These are phyloP conservation scores for Florisuga fusca DNA, from an alignment of 2,797 vertebrate genomes.

Conservation along the genomic window DNA sequence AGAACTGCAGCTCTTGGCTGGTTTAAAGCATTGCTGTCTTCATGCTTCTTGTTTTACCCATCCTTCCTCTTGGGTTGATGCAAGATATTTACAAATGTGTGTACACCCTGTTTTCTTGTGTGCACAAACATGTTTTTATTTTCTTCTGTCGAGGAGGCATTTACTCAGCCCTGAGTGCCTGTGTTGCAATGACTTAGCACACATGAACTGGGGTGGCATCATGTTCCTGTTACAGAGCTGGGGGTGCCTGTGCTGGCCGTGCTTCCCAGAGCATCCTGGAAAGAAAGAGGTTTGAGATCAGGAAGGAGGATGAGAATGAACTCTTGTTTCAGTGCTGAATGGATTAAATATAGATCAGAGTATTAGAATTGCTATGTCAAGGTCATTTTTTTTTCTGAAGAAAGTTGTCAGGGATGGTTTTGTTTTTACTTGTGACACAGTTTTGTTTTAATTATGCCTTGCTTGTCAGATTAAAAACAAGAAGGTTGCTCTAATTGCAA, in stretches of 20 bases:
- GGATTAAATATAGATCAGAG: not conserved
- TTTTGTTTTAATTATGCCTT: slow-evolving; percentile 38
- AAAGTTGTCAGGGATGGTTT: not conserved
- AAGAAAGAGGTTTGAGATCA: not conserved
- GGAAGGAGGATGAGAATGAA: not conserved
- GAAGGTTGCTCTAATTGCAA: not conserved
- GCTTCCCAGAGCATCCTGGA: rapidly evolving
- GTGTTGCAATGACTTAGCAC: not conserved
- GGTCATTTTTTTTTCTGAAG: slow-evolving; percentile 15
- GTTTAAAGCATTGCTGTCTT: not conserved
- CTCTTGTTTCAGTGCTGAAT: not conserved
- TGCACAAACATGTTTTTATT: not conserved
- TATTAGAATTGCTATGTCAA: slow-evolving; percentile 14
- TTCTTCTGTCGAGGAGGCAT: not conserved
- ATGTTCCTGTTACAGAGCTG: rapidly evolving
- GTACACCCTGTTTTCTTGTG: not conserved
- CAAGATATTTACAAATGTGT: not conserved
- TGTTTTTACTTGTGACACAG: slow-evolving; percentile 15
- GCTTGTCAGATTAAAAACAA: not conserved
- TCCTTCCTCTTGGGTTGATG: not conserved
- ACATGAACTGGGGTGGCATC: not conserved
- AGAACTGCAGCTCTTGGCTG: not conserved
- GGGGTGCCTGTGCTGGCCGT: rapidly evolving
- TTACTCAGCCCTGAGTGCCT: not conserved
- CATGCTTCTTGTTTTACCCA: not conserved